Percentiles rank a stretch among this genome's conserved stretches.
phyloP scores from a whole-genome alignment of 2,888 invertebrate genomes.

The Habroteleia sp. region DNA sequence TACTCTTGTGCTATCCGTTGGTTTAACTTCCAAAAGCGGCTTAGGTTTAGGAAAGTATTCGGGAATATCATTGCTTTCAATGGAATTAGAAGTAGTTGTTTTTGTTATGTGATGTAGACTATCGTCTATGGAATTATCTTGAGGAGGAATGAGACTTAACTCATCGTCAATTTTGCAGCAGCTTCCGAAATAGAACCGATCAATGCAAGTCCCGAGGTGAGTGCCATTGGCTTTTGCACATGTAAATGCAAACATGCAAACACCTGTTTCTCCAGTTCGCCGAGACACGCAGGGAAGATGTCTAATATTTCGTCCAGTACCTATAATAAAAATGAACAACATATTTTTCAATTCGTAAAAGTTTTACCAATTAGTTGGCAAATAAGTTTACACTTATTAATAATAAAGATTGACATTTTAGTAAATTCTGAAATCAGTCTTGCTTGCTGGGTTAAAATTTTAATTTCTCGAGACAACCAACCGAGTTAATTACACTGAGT shows the following conservation, averaged over 20 bases:
- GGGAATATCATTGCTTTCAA: constrained; percentile 78
- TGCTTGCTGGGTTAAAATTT: no score
- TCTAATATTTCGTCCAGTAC: constrained; percentile 93
- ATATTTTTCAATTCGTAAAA: no score
- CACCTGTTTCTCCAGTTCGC: constrained; percentile 89
- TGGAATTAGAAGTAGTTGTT: constrained; percentile 72
- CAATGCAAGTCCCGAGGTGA: constrained; percentile 95
- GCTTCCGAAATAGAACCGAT: constrained; percentile 95
- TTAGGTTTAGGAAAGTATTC: constrained; percentile 74
- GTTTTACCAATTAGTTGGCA: no score
- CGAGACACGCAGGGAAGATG: constrained; percentile 93
- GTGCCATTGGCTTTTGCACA: constrained; percentile 95
- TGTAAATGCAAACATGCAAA: constrained; percentile 97
- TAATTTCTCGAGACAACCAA: no score
- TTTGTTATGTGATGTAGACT: constrained; percentile 66
- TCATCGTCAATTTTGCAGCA: constrained; percentile 89
- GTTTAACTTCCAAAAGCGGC: constrained; percentile 69
- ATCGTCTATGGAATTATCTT: constrained; percentile 85
- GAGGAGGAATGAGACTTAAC: constrained; percentile 82
- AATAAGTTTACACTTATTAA: no score
- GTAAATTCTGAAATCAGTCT: no score
- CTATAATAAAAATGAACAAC: constrained; percentile 80
- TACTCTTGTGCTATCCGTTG: constrained; percentile 70
- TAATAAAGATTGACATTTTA: no score
- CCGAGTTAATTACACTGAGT: no score